Percentiles rank a stretch among this genome's conserved stretches.
Conservation (phyloP, 1,140 invertebrate species). For the Polypedilum pembai region DNA sequence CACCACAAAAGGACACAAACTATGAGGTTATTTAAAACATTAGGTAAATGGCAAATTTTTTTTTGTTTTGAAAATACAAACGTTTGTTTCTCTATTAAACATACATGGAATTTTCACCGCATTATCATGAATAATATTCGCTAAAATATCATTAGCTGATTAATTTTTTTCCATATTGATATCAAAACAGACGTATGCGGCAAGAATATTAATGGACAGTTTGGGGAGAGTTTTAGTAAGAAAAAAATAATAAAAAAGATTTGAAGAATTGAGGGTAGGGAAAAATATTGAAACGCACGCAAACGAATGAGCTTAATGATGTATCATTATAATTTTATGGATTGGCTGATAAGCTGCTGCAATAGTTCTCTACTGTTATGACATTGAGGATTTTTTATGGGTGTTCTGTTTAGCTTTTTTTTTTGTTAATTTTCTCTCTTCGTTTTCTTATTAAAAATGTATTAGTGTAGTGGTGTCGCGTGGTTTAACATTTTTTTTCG, state of each 20-base stretch:
- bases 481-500: not conserved
- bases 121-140: not conserved
- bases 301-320: slow-evolving; percentile 4
- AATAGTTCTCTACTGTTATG: not conserved
- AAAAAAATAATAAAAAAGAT: too few species aligned
- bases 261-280: not conserved
- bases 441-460: slow-evolving; percentile 10
- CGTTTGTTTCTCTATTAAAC: too few species aligned
- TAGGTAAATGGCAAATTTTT: too few species aligned
- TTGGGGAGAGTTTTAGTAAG: not conserved
- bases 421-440: not conserved
- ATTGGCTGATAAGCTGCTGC: not conserved
- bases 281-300: slow-evolving; percentile 2
- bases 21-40: too few species aligned
- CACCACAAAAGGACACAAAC: too few species aligned
- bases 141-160: not conserved
- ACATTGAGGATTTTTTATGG: slow-evolving; percentile 1
- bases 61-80: too few species aligned
- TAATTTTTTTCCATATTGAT: not conserved
- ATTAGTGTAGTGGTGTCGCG: slow-evolving; percentile 23
- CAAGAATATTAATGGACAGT: not conserved
- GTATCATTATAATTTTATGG: slow-evolving; percentile 19
- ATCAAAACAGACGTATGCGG: not conserved
- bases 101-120: not conserved
- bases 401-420: not conserved